Percentiles rank a stretch among this genome's conserved stretches.
Conservation (phyloP, 2,113 vertebrate genomes). For the Rissa tridactyla region DNA sequence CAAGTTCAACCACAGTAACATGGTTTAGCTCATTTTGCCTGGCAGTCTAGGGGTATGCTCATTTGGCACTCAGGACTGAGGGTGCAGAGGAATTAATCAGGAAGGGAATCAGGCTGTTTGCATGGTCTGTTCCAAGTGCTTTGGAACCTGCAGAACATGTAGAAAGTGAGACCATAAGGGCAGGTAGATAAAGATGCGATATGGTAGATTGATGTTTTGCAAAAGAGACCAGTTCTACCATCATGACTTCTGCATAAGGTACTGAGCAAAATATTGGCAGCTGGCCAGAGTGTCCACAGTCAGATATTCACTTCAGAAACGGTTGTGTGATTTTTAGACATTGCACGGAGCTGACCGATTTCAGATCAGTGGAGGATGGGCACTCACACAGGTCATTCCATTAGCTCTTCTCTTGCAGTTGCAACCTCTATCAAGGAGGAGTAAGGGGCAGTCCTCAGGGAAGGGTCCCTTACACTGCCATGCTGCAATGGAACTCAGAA, state of each 20-base stretch:
- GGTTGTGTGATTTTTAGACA: background rate
- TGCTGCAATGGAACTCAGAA: background rate
- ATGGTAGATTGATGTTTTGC: background rate
- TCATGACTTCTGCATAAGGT: background rate
- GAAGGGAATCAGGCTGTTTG: background rate
- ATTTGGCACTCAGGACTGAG: background rate
- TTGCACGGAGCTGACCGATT: fast-evolving
- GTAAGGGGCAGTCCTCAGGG: background rate
- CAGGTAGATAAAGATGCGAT: background rate
- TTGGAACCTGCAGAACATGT: background rate
- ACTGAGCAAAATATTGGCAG: background rate
- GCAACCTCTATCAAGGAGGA: background rate
- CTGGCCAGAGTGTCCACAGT: background rate
- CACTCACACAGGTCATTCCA: background rate
- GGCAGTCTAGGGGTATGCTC: background rate
- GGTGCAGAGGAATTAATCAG: background rate
- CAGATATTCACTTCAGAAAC: background rate
- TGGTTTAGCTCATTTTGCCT: background rate
- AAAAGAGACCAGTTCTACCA: background rate
- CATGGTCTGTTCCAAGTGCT: background rate
- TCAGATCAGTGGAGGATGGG: fast-evolving
- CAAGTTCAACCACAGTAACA: background rate
- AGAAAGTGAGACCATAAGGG: background rate
- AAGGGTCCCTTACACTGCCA: background rate
- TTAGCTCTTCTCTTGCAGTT: background rate